Base-by-base conservation (phyloP, 2,113 vertebrate species). In the Nothobranchius furzeri region DNA sequence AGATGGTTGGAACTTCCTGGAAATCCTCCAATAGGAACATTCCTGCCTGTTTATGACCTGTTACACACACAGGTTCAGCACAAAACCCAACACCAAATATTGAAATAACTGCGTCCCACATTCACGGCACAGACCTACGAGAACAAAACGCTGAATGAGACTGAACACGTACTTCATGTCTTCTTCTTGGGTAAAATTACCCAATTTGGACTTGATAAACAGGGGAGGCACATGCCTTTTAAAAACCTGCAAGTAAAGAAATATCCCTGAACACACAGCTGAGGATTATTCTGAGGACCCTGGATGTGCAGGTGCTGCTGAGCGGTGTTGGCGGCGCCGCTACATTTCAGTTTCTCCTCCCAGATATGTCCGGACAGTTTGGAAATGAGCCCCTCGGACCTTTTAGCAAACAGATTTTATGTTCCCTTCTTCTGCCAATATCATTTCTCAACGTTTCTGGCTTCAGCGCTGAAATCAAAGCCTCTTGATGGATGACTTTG, bases 11-110 rank as follows among this genome's bases (percentile, higher is more conserved):
- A 79, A 73, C 82, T 87, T 87, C 75, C 79, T 82, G 87, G 88
- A 90, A 76, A 82, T 72, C 68, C 55, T 85, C 87, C 87, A 90
- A 83, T 90, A 76, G 83, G 90, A 90, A 92, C 89, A 92, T 91
- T 92, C 87, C 90, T 88, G 80, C 72, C 70, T 85, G 86, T 92
- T 93, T 92, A 91, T 90, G 89, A 90, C 83, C 91, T 89, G 85
- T 90, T 85, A 62, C 85, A 64, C 76, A 77, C 74, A 71, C 75
- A 73, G 48, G 68, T 81, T 72, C 65, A 67, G 78, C 45, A 45
- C 75, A 76, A 83, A 88, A 83, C 57, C 60, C 60, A 73, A 55
- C 30, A 73, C 74, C 67, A 81, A 81, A 79, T 74, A 81, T 80
- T 82, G 49, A 73, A 63, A 77, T 59, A 78, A 65, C 70, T 50